Base-by-base conservation (phyloP, 2,888 invertebrate species). In the Drosophila hamatofila region DNA sequence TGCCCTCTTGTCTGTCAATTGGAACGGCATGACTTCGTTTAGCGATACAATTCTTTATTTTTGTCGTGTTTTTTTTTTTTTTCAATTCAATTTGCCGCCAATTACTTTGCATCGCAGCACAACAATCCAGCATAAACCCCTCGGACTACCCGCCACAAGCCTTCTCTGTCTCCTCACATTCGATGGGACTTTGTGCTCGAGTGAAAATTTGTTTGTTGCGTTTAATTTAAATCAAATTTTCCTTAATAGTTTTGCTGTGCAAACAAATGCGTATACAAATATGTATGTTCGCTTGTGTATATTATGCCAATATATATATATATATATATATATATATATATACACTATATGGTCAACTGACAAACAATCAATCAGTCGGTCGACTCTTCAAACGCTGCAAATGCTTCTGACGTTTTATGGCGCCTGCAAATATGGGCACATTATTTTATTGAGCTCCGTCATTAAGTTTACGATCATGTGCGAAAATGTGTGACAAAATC, bases 21-120 rank as follows among this genome's bases (percentile, higher is more conserved):
- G 90, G 78, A 88, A 87, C 80, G 86, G 90, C 90, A 90, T 90
- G 90, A 90, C 90, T 90, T 90, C 89, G 89, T 90, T 90, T 90
- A 90, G 90, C 80, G 85, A 83, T 83, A 78, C 70, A 88, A 37
- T 48, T 58, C 35, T 25, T 25, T 58, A 9, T 72, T 41, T 42
- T 59, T 59, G 75, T 80, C 64, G 73, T 33, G 75, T 35, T 16
- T 14, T 16, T 72, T 66, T 79, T 69, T 69, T 67, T 67, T 72
- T 81, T 74, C 84, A 88, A 88, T 87, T 87, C 74, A 87, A 87
- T 87, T 86, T 88, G 77, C 72, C 82, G 83, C 87, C 85, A 86
- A 86, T 86, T 86, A 85, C 80, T 86, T 86, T 86, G 85, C 85
- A 83, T 86, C 78, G 70, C 63, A 71, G 54, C 70, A 73, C 9